These are phyloP conservation scores for Zoanthus sociatus DNA, from an alignment of 92 coral and sea anemone species.

Conservation along the genomic window DNA sequence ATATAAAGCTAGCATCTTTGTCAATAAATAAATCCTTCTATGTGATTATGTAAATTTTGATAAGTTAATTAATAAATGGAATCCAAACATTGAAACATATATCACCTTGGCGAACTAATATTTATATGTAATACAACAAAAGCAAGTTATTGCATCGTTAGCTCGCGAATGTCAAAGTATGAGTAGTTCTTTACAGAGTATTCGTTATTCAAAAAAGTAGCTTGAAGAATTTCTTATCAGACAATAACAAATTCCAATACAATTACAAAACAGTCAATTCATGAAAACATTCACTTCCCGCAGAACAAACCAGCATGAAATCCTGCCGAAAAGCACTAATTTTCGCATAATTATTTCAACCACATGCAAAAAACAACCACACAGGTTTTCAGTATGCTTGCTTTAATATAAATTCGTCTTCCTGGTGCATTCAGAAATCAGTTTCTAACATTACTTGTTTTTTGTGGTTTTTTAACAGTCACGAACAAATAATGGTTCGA, in stretches of 20 bases:
- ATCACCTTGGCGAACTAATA: neutral
- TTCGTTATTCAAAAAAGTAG: neutral
- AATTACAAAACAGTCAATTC: neutral
- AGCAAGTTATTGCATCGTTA: no score
- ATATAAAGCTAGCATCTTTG: no score
- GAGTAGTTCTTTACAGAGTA: neutral
- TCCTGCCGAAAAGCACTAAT: neutral
- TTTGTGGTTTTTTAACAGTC: neutral
- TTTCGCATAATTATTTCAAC: neutral
- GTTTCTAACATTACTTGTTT: neutral
- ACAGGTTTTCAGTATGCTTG: neutral
- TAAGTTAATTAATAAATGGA: neutral
- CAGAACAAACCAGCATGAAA: slow-evolving; percentile 5
- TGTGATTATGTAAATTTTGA: neutral
- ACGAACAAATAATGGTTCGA: neutral
- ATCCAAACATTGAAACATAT: neutral
- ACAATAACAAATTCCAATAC: slow-evolving; percentile 19
- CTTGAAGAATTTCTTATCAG: neutral
- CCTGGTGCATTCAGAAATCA: neutral
- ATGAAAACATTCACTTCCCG: neutral
- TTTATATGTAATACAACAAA: no score
- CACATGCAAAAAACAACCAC: neutral
- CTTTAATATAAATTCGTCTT: neutral
- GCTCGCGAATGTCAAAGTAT: neutral
- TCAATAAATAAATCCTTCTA: no score